Conservation (phyloP, 1,140 invertebrate species). For the Drosophila tani region DNA sequence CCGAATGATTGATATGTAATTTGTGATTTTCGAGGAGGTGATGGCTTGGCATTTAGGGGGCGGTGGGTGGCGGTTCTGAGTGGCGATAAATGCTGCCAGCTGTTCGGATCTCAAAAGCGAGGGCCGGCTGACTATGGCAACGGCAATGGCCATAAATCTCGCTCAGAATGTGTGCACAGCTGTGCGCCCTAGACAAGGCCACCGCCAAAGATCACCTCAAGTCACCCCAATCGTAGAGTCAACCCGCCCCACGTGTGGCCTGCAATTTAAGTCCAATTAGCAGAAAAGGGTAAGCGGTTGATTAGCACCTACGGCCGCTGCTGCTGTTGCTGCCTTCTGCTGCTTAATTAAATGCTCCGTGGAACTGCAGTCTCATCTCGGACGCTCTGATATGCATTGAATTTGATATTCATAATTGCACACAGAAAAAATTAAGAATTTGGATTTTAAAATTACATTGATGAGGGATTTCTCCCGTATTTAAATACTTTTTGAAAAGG, state of each 20-base stretch:
- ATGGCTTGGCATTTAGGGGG: not conserved
- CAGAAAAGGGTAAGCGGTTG: slow-evolving; percentile 64
- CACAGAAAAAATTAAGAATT: not conserved
- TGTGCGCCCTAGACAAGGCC: slow-evolving; percentile 70
- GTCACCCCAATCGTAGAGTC: not conserved
- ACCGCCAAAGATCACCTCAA: slow-evolving; percentile 18
- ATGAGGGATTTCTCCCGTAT: rapidly evolving
- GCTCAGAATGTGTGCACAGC: slow-evolving; percentile 64
- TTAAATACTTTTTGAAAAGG: too few relatives aligned
- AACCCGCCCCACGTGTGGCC: not conserved
- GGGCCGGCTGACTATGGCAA: slow-evolving; percentile 27
- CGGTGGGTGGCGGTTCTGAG: slow-evolving; percentile 7
- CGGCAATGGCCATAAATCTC: slow-evolving; percentile 48
- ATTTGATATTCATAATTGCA: slow-evolving; percentile 11
- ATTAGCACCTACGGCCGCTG: slow-evolving; percentile 55
- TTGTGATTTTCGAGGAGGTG: slow-evolving; percentile 23
- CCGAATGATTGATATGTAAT: slow-evolving; percentile 65
- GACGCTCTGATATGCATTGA: slow-evolving; percentile 38
- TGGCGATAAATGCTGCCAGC: slow-evolving; percentile 69
- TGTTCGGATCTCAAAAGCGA: slow-evolving; percentile 32
- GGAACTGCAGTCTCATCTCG: slow-evolving; percentile 37
- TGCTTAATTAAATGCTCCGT: slow-evolving; percentile 25
- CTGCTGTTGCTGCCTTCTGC: not conserved
- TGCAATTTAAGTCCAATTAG: slow-evolving; percentile 77
- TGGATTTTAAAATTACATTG: not conserved